Evolutionary conservation across 2,888 invertebrate genomes (phyloP).

Genomic region (Oscheius myriophilus): DNA sequence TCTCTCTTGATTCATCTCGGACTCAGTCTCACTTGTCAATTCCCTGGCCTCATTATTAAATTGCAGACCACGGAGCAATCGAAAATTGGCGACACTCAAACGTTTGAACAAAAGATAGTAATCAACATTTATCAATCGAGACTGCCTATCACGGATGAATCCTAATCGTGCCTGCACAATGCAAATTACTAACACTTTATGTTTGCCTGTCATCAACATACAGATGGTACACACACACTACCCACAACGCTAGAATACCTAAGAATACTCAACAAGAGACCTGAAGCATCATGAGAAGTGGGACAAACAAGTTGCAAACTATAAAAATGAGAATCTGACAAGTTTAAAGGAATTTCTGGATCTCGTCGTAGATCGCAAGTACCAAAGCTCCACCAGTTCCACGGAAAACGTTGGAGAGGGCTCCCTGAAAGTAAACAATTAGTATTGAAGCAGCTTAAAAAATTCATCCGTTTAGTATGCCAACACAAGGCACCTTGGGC

Average conservation of each 20-base stretch:
- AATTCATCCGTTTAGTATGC: no score
- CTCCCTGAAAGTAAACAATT: constrained; percentile 38
- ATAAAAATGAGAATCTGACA: constrained; percentile 1
- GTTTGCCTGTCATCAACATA: background rate
- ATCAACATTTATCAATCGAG: background rate
- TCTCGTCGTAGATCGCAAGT: constrained; percentile 88
- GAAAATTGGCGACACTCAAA: background rate
- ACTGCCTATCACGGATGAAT: constrained; percentile 11
- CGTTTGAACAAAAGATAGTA: background rate
- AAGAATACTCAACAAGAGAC: background rate
- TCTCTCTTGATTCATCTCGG: no score
- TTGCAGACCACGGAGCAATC: no score
- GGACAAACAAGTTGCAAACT: constrained; percentile 19
- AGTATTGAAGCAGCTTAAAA: constrained; percentile 12
- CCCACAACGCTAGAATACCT: constrained; percentile 14
- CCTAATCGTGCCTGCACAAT: constrained; percentile 20
- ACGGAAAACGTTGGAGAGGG: constrained; percentile 70
- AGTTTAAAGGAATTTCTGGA: constrained; percentile 52
- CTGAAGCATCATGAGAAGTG: constrained; percentile 11
- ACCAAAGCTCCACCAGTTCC: constrained; percentile 94
- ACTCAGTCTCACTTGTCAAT: no score
- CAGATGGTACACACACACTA: constrained; percentile 2
- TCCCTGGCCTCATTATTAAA: no score
- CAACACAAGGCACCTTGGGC: no score
- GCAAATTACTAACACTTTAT: constrained; percentile 24